Percentiles rank a stretch among this genome's conserved stretches.
Conservation (phyloP, 2,113 vertebrate species). For the Orcinus orca region DNA sequence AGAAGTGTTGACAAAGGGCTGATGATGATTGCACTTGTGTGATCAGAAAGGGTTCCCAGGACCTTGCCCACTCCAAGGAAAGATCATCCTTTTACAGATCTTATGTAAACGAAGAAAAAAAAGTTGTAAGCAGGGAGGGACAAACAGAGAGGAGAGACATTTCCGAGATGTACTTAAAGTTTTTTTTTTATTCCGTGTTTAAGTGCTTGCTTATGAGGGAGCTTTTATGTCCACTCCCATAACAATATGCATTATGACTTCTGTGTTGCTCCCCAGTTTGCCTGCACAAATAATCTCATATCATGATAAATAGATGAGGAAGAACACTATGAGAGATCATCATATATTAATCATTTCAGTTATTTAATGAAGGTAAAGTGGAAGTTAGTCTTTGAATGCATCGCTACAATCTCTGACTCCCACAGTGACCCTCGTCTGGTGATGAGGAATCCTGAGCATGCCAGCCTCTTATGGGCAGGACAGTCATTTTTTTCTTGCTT, state of each 20-base stretch:
- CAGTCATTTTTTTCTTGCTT: not conserved
- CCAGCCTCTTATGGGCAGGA: rapidly evolving
- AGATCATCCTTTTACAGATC: not conserved
- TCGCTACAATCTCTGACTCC: not conserved
- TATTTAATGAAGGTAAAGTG: not conserved
- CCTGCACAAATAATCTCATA: not conserved
- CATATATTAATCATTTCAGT: not conserved
- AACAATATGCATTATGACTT: not conserved
- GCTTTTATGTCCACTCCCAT: not conserved
- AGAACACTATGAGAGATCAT: not conserved
- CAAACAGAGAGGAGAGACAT: not conserved
- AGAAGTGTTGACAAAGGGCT: not conserved
- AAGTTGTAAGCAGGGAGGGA: not conserved
- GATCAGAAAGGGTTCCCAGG: not conserved
- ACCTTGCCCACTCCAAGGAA: not conserved
- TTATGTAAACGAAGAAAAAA: not conserved
- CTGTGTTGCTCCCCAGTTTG: not conserved
- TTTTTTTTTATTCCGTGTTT: not conserved
- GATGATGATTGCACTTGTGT: not conserved
- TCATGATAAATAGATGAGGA: not conserved
- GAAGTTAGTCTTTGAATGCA: not conserved
- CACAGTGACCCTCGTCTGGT: rapidly evolving
- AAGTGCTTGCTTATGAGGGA: not conserved
- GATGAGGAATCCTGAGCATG: not conserved
- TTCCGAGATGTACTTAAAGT: not conserved